Evolutionary conservation across 2,888 invertebrate genomes (phyloP), one percentile per base, ranked within the genome.

Genomic region (Acanthosoma haemorrhoidale): DNA sequence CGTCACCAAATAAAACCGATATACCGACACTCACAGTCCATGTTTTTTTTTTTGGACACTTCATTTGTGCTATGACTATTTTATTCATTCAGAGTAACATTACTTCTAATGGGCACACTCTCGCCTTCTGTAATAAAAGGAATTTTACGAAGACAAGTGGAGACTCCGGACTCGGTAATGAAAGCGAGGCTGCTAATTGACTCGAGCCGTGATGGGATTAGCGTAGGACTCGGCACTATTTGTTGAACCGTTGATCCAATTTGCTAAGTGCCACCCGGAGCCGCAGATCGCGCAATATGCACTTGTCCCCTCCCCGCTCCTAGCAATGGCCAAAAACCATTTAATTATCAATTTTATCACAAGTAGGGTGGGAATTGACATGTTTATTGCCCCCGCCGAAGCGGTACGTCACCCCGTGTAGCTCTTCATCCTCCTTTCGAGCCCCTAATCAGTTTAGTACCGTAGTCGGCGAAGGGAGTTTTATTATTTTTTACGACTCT

Each of bases 301-400:
- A 70, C 60, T n/a, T n/a, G n/a, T n/a, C 60, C 67, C 25, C 4
- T 34, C 69, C 64, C 31, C 4, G 8, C 4, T 4, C 2, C 59
- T 11, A 6, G 29, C 59, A 9, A 34, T 25, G n/a, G 64, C 31
- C 41, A 8, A 64, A 41, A 38, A 59, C 59, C 68, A 43, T 72
- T 72, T 72, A 72, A 72, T 72, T 72, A 72, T 72, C 72, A 61
- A 57, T 72, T 72, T 67, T 51, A 57, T 43, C 57, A 36, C 36
- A 25, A 16, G 9, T 3, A 13, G 1, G 9, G 4, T 8, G 29
- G 41, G 41, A 51, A 63, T 25, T 18, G 71, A 71, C 71, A 68
- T 71, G 58, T 71, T 71, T 71, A 71, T 34, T 21, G 64, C 68
- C 25, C 21, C 4, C 9, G 25, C 16, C 8, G 13, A n/a, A 2